Evolutionary conservation across 2,888 invertebrate species (phyloP), one percentile per base, ranked within the genome.

Genomic region (Epirrhoe alternata): DNA sequence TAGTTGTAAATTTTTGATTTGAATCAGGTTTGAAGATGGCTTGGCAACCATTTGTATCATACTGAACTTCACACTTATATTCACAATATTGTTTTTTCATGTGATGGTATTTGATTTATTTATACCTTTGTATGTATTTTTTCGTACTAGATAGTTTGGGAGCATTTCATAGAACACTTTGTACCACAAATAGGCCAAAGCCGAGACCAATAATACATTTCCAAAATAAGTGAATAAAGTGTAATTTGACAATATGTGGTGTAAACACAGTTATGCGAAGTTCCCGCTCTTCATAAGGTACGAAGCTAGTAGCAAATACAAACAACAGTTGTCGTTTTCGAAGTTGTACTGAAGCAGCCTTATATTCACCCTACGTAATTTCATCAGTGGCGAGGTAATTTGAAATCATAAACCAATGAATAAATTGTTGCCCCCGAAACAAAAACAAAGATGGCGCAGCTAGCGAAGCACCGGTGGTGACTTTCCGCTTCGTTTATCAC

Each of bases 361-460:
- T 50, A 54, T 58, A 31, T 38, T 31, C 52, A 58, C 56, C 66
- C 62, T 54, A 47, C 35, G 56, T 38, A 47, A 52, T 64, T 64
- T 73, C 64, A 71, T 73, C 70, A 75, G 63, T 61, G 68, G 52
- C 61, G 61, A 71, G 72, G 77, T 80, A 75, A 78, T 74, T 69
- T 66, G 67, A 76, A 72, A 76, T 71, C 73, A 74, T 70, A 69
- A 74, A 77, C 49, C 64, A 64, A 74, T 75, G 74, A 76, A 74
- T 77, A 74, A 74, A 77, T 76, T 75, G 73, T 78, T 74, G 80
- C 81, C 86, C 85, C 80, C 78, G 74, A 74, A 82, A 83, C 74
- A 79, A 86, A 86, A 88, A 86, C 82, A 85, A 89, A 87, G 80
- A 90, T 90, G 89, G 88, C 87, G 88, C 75, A 70, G 71, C 69